Evolutionary conservation across 2,113 vertebrate species (phyloP), one percentile per base, ranked within the genome.

Genomic region (Lethenteron camtschaticum): DNA sequence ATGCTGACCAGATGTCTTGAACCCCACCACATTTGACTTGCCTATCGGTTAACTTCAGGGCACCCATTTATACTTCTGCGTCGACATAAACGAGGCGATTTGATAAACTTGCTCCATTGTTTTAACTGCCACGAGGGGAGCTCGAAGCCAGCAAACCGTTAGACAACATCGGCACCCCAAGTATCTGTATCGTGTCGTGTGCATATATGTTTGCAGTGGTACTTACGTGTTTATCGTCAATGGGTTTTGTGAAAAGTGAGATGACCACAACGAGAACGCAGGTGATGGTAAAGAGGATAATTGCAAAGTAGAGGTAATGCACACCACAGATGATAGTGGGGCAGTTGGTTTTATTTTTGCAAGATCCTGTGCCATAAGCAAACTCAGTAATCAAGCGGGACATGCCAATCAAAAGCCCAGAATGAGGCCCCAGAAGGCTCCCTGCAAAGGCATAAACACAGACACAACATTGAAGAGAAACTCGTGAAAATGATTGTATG

Each of bases 281-380:
- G 1, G 80, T 77, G 57, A 80, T 2, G 3, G 1, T 63, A 14
- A 90, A 99, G 57, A 97, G 83, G 74, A 97, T 85, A 1, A 99
- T 82, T 69, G 83, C 81, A 6, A 99, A 96, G 79, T 97, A 97
- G 56, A 97, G 82, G 77, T 99, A 99, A 74, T 99, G 94, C 9
- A 99, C 82, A 1, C 85, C 86, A 12, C 94, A 99, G 73, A 99
- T 95, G 73, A 99, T 83, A 3, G 73, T 80, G 0, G 94, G 94
- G 59, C 92, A 99, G 63, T 79, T 59, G 71, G 82, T 89, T 73
- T 90, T 89, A 0, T 1, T 3, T 13, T 73, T 79, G 11, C 92
- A 97, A 82, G 75, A 95, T 58, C 92, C 90, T 0, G 83, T 88
- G 70, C 90, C 89, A 0, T 81, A 96, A 70, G 73, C 78, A 75